Conservation (phyloP, 2,797 vertebrate species). For the Enteromius argenteus region DNA sequence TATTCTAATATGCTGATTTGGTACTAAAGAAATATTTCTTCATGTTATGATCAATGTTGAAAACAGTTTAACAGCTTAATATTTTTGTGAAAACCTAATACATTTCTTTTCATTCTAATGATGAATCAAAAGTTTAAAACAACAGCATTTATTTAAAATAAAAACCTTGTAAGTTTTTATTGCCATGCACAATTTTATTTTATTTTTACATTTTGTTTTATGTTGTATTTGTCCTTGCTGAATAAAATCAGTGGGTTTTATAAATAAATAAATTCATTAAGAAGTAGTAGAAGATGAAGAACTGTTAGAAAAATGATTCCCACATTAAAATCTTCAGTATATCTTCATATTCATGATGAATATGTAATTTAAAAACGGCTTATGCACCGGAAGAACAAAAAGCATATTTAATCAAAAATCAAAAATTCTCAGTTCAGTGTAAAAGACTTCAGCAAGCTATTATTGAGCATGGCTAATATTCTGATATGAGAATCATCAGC, state of each 20-base stretch:
- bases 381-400: not conserved
- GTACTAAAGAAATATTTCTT: not conserved
- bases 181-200: not conserved
- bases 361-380: not conserved
- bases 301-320: not conserved
- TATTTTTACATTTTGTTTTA: not conserved
- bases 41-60: not conserved
- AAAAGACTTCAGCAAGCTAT: not conserved
- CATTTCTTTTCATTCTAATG: not conserved
- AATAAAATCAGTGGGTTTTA: not conserved
- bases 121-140: not conserved
- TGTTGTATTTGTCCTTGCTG: not conserved
- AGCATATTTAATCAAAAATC: not conserved
- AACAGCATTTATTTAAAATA: not conserved
- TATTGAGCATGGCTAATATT: not conserved
- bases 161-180: not conserved
- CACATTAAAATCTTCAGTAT: not conserved
- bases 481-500: not conserved
- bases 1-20: not conserved
- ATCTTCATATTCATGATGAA: not conserved
- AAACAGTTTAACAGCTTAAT: not conserved
- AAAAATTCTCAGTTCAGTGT: not conserved
- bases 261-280: not conserved
- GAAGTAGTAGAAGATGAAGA: not conserved
- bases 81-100: not conserved